These are phyloP conservation scores for Branchinecta sandiegonensis DNA, from an alignment of 2,888 invertebrate species.

Conservation along the genomic window DNA sequence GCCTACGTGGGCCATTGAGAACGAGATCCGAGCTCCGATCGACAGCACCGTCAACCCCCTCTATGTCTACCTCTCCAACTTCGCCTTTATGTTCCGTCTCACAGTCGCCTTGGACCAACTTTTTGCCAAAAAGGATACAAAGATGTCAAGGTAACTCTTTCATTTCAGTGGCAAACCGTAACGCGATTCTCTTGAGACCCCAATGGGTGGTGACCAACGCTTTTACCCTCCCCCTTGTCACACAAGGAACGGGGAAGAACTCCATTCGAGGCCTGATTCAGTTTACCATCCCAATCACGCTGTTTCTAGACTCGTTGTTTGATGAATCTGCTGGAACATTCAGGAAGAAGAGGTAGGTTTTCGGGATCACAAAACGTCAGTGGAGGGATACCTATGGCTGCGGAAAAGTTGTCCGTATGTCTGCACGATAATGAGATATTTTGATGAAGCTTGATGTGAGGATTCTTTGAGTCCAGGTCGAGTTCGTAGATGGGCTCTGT, in stretches of 20 bases:
- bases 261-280: slow-evolving; percentile 21
- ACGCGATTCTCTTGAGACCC: slow-evolving; percentile 21
- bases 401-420: too few species aligned
- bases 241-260: slow-evolving; percentile 18
- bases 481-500: too few species aligned
- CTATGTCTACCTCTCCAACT: slow-evolving; percentile 19
- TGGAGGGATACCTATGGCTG: too few species aligned
- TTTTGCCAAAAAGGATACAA: slow-evolving; percentile 20
- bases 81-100: slow-evolving; percentile 20
- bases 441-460: too few species aligned
- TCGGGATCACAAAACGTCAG: too few species aligned
- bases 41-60: slow-evolving; percentile 18
- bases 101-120: slow-evolving; percentile 20
- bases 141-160: slow-evolving; percentile 18
- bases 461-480: too few species aligned
- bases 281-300: slow-evolving; percentile 23
- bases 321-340: slow-evolving; percentile 19
- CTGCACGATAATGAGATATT: too few species aligned
- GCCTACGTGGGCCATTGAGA: slow-evolving; percentile 22
- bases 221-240: slow-evolving; percentile 20
- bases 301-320: slow-evolving; percentile 26
- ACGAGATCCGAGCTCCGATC: slow-evolving; percentile 17
- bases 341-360: background rate
- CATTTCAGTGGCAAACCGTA: slow-evolving; percentile 18
- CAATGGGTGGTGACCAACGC: slow-evolving; percentile 23